These are phyloP conservation scores for Terrapene triunguis DNA, from an alignment of 2,113 vertebrate species.

Conservation along the genomic window DNA sequence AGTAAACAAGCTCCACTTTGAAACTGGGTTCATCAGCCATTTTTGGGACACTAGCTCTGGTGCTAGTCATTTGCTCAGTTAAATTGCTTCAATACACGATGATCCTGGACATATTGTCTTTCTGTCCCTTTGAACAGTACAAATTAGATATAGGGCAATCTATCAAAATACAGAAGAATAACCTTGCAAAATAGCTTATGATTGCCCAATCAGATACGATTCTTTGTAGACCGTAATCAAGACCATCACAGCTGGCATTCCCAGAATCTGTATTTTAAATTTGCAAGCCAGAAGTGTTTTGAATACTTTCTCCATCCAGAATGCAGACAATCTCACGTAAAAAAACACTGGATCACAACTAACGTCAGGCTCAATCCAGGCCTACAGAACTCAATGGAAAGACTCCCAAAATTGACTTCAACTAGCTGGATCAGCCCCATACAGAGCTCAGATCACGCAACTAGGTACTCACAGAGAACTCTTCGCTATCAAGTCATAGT, in stretches of 20 bases:
- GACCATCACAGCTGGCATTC: slow-evolving; percentile 38
- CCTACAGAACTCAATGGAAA: not conserved
- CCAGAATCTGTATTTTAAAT: slow-evolving; percentile 57
- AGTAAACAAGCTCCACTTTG: not conserved
- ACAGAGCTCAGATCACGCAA: not conserved
- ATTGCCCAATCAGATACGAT: slow-evolving; percentile 38
- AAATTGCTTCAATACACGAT: not conserved
- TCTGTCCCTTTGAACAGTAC: slow-evolving; percentile 1
- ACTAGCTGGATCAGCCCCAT: rapidly evolving
- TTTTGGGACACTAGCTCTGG: not conserved
- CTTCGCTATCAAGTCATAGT: not conserved
- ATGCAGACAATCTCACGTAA: not conserved
- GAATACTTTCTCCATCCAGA: slow-evolving; percentile 16
- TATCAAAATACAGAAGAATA: slow-evolving; percentile 48
- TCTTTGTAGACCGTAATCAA: slow-evolving; percentile 43
- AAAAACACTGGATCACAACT: not conserved
- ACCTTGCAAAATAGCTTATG: not conserved
- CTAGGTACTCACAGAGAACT: not conserved
- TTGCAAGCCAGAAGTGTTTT: slow-evolving; percentile 14
- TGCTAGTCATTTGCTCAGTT: not conserved
- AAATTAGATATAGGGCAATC: not conserved
- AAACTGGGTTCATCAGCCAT: not conserved
- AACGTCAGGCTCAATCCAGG: not conserved
- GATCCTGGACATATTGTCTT: slow-evolving; percentile 7
- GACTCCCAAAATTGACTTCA: not conserved